A percentile compares a stretch with the other conserved stretches of the same genome.
These are phyloP conservation scores for Protobothrops mucrosquamatus DNA, from an alignment of 2,113 vertebrate species.

Conservation along the genomic window DNA sequence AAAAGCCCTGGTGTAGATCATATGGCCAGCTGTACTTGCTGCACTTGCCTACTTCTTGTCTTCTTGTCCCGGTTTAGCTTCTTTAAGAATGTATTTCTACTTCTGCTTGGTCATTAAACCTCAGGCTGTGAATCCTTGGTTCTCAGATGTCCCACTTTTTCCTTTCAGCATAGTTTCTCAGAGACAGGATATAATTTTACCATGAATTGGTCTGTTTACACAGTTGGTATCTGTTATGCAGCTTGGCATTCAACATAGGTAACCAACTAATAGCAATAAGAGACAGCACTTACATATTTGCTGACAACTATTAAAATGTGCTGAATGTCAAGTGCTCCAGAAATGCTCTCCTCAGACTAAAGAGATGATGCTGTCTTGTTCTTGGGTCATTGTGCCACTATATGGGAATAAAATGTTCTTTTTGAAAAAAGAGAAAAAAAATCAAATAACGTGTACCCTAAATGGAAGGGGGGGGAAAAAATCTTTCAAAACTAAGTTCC, in stretches of 20 bases:
- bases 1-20: not conserved
- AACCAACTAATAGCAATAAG: constrained; percentile 16
- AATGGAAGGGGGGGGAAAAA: constrained; percentile 6
- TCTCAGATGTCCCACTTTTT: not conserved
- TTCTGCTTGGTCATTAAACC: not conserved
- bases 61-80: not conserved
- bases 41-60: not conserved
- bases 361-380: constrained; percentile 45
- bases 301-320: constrained; percentile 33
- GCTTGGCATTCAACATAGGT: constrained; percentile 27
- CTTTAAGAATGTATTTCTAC: not conserved
- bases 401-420: constrained; percentile 37
- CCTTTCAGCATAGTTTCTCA: not conserved
- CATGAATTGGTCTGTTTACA: constrained; percentile 34
- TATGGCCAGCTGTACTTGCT: not conserved
- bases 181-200: constrained; percentile 38
- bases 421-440: constrained; percentile 39
- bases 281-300: constrained; percentile 39
- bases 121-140: not conserved
- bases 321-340: constrained; percentile 37
- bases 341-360: constrained; percentile 32
- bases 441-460: constrained; percentile 22
- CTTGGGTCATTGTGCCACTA: constrained; percentile 57
- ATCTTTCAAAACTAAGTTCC: constrained; percentile 36
- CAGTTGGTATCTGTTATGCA: constrained; percentile 32